These are phyloP conservation scores for Rhabdophis nuchalis DNA, from an alignment of 2,797 vertebrate genomes.

Conservation along the genomic window DNA sequence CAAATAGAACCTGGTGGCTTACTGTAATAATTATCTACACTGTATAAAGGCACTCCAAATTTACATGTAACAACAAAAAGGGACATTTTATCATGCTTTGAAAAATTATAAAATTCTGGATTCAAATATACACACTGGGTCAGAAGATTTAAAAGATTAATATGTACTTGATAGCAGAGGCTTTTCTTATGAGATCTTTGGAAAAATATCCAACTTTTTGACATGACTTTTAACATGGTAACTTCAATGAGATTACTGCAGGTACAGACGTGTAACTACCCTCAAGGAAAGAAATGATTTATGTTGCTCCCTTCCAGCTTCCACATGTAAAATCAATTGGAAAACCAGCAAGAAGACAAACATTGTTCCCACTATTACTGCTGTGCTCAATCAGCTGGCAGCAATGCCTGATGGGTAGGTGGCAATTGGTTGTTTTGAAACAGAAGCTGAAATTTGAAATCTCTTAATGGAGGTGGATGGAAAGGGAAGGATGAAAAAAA, in stretches of 20 bases:
- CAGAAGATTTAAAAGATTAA: background rate
- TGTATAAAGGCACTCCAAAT: background rate
- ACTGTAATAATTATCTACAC: no score
- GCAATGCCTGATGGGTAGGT: background rate
- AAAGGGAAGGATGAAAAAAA: background rate
- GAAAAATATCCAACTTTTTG: background rate
- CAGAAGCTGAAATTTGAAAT: background rate
- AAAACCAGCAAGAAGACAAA: background rate
- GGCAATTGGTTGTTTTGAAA: background rate
- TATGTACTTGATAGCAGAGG: background rate
- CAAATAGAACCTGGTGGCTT: no score
- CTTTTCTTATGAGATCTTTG: background rate
- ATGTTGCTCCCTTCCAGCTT: background rate
- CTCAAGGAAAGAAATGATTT: background rate
- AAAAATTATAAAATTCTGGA: background rate
- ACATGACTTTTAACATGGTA: background rate
- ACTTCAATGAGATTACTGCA: background rate
- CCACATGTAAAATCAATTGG: background rate
- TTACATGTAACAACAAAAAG: background rate
- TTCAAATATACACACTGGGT: background rate
- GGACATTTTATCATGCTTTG: background rate
- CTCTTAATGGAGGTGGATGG: background rate
- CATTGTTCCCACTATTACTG: background rate
- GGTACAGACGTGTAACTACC: background rate
- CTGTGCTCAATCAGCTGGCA: background rate